Evolutionary conservation across 2,888 invertebrate genomes (phyloP).

Genomic region (Drosophila emarginata): DNA sequence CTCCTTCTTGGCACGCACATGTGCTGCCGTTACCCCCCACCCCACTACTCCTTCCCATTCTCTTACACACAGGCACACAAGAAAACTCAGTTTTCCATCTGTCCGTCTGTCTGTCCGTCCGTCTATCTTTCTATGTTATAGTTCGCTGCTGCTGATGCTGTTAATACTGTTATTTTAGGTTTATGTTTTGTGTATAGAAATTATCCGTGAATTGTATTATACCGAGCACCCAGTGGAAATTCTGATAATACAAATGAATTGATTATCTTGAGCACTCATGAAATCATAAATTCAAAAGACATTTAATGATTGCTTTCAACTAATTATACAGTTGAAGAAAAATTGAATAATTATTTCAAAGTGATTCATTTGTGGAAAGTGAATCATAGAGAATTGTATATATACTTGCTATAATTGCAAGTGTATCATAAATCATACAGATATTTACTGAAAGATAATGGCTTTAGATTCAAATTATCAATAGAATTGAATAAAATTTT

Average conservation of each 20-base stretch:
- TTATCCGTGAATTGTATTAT: constrained; percentile 42
- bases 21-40: constrained; percentile 38
- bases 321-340: background rate
- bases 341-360: no score
- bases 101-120: constrained; percentile 24
- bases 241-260: constrained; percentile 5
- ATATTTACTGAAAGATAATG: no score
- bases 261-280: background rate
- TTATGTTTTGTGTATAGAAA: constrained; percentile 53
- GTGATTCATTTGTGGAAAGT: no score
- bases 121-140: constrained; percentile 28
- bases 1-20: constrained; percentile 60
- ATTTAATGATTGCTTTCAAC: background rate
- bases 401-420: no score
- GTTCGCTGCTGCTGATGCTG: constrained; percentile 31
- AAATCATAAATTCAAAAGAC: background rate
- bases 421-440: no score
- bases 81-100: constrained; percentile 41
- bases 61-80: constrained; percentile 4
- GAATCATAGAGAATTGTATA: no score
- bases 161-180: constrained; percentile 51
- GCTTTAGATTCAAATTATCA: no score
- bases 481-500: no score
- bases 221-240: constrained; percentile 44
- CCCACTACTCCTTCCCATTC: constrained; percentile 3